These are phyloP conservation scores for Ricordea florida DNA, from an alignment of 92 coral and sea anemone species.

Conservation along the genomic window DNA sequence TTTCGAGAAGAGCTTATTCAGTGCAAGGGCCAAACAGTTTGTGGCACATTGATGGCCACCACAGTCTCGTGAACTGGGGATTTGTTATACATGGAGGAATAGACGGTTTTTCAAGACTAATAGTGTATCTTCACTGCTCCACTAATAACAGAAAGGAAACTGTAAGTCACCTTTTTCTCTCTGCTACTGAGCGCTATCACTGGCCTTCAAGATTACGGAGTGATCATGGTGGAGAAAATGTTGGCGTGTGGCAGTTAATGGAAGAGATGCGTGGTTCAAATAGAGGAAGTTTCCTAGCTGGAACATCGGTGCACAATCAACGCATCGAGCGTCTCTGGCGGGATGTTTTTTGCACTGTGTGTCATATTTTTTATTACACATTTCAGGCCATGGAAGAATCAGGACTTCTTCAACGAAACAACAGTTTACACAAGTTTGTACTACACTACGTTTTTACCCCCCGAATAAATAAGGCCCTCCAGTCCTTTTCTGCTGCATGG, in stretches of 20 bases:
- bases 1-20: conserved; percentile 27
- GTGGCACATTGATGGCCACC: conserved; percentile 62
- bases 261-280: conserved; percentile 46
- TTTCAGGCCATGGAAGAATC: conserved; percentile 50
- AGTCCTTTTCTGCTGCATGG: conserved; percentile 47
- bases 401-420: conserved; percentile 37
- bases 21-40: conserved; percentile 57
- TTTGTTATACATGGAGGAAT: conserved; percentile 55
- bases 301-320: conserved; percentile 41
- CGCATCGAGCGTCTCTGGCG: conserved; percentile 62
- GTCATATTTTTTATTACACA: conserved; percentile 47
- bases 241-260: conserved; percentile 56
- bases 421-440: conserved; percentile 40
- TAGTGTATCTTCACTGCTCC: conserved; percentile 20
- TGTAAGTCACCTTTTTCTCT: conserved; percentile 8
- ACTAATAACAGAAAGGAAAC: conserved; percentile 24
- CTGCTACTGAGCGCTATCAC: conserved; percentile 15
- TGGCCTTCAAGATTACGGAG: conserved; percentile 39
- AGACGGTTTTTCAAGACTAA: conserved; percentile 39
- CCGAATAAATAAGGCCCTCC: conserved; percentile 52
- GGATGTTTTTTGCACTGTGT: conserved; percentile 57
- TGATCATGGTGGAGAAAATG: conserved; percentile 77
- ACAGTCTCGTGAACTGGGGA: conserved; percentile 35
- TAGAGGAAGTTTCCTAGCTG: conserved; percentile 56
- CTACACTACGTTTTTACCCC: conserved; percentile 56